A percentile compares a stretch with the other conserved stretches of the same genome.
Conservation (phyloP, 2,797 vertebrate genomes). For the Poeciliopsis turneri region DNA sequence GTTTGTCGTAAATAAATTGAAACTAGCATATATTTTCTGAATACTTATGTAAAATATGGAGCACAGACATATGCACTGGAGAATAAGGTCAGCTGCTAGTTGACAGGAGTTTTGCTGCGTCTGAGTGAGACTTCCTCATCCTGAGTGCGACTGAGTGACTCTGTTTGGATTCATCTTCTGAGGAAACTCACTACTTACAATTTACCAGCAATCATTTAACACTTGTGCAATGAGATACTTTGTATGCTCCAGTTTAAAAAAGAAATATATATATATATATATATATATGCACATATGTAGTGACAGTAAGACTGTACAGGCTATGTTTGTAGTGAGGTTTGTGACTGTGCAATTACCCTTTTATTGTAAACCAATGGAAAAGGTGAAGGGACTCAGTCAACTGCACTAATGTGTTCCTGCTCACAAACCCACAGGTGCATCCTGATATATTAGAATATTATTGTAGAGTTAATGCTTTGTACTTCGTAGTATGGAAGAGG, state of each 20-base stretch:
- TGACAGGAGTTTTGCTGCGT: constrained; percentile 14
- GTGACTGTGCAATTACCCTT: neutral
- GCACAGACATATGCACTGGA: constrained; percentile 37
- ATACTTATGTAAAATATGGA: constrained; percentile 43
- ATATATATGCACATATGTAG: neutral
- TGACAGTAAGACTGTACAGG: constrained; percentile 16
- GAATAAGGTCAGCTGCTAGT: constrained; percentile 29
- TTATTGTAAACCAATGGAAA: neutral
- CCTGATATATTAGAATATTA: neutral
- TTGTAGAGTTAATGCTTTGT: neutral
- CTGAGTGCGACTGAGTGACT: neutral
- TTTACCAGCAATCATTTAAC: constrained; percentile 12
- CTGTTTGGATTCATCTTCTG: neutral
- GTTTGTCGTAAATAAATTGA: constrained; percentile 22
- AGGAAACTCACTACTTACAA: constrained; percentile 7
- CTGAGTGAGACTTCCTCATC: constrained; percentile 4
- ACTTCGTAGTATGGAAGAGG: neutral
- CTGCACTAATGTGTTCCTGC: neutral
- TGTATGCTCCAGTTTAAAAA: neutral
- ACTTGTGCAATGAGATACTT: constrained; percentile 29
- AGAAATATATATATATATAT: neutral
- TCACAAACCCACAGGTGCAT: constrained; percentile 2
- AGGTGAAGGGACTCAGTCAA: constrained; percentile 26
- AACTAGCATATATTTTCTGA: constrained; percentile 47
- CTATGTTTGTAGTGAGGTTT: neutral